A percentile compares a stretch with the other conserved stretches of the same genome.
Conservation (phyloP, 2,888 invertebrate species). For the Diarsia rubi region DNA sequence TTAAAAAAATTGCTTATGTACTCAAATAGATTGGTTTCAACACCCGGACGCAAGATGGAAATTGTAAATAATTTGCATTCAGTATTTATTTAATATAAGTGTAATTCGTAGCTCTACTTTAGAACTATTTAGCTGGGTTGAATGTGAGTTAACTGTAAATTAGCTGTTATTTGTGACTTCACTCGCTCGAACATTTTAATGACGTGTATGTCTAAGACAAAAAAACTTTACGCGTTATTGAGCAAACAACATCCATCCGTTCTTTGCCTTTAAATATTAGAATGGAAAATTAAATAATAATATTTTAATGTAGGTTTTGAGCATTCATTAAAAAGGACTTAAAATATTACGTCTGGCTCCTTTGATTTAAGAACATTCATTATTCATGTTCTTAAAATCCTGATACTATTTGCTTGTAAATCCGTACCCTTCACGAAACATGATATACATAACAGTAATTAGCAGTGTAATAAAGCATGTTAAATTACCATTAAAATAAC, state of each 20-base stretch:
- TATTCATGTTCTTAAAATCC: not conserved
- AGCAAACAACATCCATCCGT: no score
- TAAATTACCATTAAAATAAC: not conserved
- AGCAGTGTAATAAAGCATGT: no score
- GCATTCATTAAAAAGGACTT: not conserved
- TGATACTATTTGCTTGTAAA: not conserved
- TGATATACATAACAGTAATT: no score
- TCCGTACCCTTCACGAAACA: not conserved
- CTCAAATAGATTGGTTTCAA: conserved; percentile 40
- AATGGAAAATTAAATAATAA: no score
- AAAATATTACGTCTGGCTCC: not conserved
- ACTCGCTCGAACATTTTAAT: no score
- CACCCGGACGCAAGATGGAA: conserved; percentile 1
- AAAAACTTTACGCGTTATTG: no score
- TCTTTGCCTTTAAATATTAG: no score
- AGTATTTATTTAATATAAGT: not conserved
- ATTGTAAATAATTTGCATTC: conserved; percentile 13
- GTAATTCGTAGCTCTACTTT: not conserved
- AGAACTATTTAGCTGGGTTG: not conserved
- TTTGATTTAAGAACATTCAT: not conserved
- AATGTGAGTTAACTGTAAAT: not conserved
- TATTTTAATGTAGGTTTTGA: not conserved
- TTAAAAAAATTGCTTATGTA: conserved; percentile 33
- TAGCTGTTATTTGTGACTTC: no score
- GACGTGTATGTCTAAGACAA: no score